These are phyloP conservation scores for Nasonia giraulti DNA, from an alignment of 1,140 invertebrate species.

Conservation along the genomic window DNA sequence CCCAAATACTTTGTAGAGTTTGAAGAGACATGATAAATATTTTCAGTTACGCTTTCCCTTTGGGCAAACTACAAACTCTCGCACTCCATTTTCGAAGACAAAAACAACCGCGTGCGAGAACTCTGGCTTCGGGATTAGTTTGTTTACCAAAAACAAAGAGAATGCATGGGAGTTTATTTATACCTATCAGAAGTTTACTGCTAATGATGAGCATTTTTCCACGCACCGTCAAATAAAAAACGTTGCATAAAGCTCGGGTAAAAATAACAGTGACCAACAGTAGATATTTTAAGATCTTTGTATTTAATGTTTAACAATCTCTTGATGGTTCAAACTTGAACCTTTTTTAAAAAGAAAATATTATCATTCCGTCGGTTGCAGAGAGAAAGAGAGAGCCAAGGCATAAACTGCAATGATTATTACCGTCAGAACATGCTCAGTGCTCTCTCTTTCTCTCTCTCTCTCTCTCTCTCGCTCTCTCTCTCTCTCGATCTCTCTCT, in stretches of 20 bases:
- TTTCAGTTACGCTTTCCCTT: neutral
- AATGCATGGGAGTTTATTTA: no score
- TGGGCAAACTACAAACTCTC: neutral
- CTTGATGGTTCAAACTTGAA: no score
- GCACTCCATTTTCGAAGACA: neutral
- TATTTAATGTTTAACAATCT: no score
- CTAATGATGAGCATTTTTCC: no score
- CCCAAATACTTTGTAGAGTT: neutral
- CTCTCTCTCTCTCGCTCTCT: neutral
- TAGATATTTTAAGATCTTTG: no score
- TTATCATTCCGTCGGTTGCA: neutral
- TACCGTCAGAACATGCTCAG: no score
- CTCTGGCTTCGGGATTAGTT: neutral
- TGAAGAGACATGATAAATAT: neutral
- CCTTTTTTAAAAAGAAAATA: neutral
- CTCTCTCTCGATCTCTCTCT: neutral
- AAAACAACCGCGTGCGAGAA: conserved; percentile 17
- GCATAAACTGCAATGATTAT: neutral
- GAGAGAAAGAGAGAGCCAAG: no score
- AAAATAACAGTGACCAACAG: no score
- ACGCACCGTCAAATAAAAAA: no score
- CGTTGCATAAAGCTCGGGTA: no score
- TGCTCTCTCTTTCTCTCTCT: neutral
- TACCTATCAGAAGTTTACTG: no score
- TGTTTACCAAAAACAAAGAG: neutral